A percentile compares a stretch with the other conserved stretches of the same genome.
Evolutionary conservation across 2,113 vertebrate genomes (phyloP).

Genomic region (Erythrolamprus reginae): DNA sequence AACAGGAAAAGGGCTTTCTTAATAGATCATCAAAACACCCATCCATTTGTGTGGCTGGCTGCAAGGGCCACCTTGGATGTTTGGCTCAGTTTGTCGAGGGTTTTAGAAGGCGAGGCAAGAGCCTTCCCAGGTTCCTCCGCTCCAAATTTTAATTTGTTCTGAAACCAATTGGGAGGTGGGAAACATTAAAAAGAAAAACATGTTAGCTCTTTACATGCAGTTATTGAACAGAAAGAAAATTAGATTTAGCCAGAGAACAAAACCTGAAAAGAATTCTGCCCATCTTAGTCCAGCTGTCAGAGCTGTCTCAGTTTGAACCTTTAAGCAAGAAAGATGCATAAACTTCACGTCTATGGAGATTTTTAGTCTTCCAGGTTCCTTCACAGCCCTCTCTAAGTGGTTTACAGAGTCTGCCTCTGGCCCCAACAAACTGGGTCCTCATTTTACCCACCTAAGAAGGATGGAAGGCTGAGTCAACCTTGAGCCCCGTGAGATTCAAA

Average conservation of each 20-base stretch:
- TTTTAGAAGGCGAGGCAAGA: neutral
- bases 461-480: no score
- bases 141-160: neutral
- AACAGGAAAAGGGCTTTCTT: slow-evolving; percentile 35
- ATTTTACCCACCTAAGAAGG: no score
- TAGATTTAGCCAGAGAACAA: neutral
- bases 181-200: neutral
- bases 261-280: neutral
- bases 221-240: neutral
- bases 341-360: neutral
- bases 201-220: neutral
- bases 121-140: neutral
- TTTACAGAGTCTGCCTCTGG: no score
- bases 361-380: no score
- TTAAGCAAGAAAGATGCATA: neutral
- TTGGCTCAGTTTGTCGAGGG: slow-evolving; percentile 28
- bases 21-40: neutral
- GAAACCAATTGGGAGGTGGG: neutral
- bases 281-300: neutral
- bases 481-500: no score
- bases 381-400: no score
- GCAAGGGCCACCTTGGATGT: neutral
- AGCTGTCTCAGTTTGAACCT: neutral
- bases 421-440: no score
- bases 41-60: slow-evolving; percentile 27